These are phyloP conservation scores for Ceratosolen fusciceps DNA, from an alignment of 1,140 invertebrate genomes.

Conservation along the genomic window DNA sequence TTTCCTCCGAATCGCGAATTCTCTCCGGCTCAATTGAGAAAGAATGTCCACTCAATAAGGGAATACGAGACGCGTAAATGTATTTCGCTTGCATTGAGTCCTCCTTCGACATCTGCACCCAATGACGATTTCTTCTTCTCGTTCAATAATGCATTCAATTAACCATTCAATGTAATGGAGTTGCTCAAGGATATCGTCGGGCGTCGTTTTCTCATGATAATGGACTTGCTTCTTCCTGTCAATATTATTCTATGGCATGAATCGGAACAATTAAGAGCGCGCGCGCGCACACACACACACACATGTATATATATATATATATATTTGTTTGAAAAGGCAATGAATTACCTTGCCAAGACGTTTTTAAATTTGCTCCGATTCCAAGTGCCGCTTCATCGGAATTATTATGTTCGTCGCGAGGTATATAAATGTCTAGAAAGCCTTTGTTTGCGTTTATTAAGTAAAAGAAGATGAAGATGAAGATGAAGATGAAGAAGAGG, in stretches of 20 bases:
- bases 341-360: no score
- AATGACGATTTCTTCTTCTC: neutral
- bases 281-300: no score
- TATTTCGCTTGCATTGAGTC: neutral
- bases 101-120: neutral
- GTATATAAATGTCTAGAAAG: no score
- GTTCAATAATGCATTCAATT: constrained; percentile 3
- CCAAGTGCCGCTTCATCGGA: no score
- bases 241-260: no score
- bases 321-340: no score
- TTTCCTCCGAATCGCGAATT: constrained; percentile 8
- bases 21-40: neutral
- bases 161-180: neutral
- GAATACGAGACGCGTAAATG: neutral
- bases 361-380: no score
- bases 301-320: no score
- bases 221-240: neutral
- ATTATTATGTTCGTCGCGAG: no score
- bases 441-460: no score
- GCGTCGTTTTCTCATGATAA: neutral
- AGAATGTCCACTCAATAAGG: constrained; percentile 36
- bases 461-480: no score
- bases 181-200: neutral
- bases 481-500: neutral
- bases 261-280: no score